phyloP scores from a whole-genome alignment of 2,888 invertebrate species.

The Cartodere bifasciata region DNA sequence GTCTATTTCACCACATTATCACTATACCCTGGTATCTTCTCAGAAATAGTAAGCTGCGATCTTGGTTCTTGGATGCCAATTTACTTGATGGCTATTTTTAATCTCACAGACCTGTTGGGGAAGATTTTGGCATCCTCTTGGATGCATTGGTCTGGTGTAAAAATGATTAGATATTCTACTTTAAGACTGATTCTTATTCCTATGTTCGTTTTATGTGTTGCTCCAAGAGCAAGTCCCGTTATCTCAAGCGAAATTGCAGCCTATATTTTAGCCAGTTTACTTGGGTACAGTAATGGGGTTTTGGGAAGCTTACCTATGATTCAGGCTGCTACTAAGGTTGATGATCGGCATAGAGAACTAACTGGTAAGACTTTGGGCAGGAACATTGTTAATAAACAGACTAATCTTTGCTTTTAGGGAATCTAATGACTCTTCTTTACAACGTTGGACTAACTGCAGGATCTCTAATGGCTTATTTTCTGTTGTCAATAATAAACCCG shows the following conservation, averaged over 20 bases:
- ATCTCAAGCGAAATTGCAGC: slow-evolving; percentile 56
- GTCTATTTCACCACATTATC: slow-evolving; percentile 85
- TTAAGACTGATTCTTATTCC: slow-evolving; percentile 66
- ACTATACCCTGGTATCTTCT: slow-evolving; percentile 81
- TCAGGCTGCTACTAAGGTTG: slow-evolving; percentile 74
- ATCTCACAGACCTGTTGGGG: slow-evolving; percentile 75
- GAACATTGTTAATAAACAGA: slow-evolving; percentile 2
- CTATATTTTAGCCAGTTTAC: slow-evolving; percentile 49
- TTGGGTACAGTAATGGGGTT: slow-evolving; percentile 78
- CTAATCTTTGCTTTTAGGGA: slow-evolving; percentile 42
- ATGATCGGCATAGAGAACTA: slow-evolving; percentile 74
- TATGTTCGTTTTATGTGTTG: slow-evolving; percentile 67
- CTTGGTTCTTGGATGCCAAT: slow-evolving; percentile 87
- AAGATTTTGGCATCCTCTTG: slow-evolving; percentile 68
- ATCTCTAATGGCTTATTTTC: slow-evolving; percentile 68
- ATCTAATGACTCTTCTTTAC: slow-evolving; percentile 88
- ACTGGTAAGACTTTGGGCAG: slow-evolving; percentile 56
- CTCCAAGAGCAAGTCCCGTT: slow-evolving; percentile 62
- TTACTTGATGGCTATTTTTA: slow-evolving; percentile 78
- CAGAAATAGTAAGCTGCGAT: slow-evolving; percentile 74
- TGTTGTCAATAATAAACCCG: slow-evolving; percentile 37
- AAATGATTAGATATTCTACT: slow-evolving; percentile 62
- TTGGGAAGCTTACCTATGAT: slow-evolving; percentile 91
- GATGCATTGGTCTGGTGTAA: slow-evolving; percentile 71
- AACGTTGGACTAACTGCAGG: slow-evolving; percentile 78